Conservation (phyloP, 2,888 invertebrate genomes). For the Hoplodrina ambigua region DNA sequence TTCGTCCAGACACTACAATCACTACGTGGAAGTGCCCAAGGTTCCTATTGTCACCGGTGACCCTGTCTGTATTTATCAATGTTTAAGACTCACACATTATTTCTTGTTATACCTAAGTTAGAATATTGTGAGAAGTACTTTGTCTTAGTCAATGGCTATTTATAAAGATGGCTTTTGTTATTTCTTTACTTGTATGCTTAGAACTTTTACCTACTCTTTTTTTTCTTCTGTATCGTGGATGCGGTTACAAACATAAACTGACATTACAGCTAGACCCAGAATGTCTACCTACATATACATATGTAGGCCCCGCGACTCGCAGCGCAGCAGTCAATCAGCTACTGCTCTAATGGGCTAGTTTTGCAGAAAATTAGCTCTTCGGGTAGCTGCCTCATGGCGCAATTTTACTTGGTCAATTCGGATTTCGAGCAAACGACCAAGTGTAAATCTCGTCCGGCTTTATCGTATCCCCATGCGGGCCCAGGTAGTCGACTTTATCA, state of each 20-base stretch:
- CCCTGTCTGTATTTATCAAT: conserved; percentile 16
- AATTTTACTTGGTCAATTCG: no score
- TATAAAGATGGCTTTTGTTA: neutral
- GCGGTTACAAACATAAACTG: no score
- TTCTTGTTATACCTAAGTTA: conserved; percentile 8
- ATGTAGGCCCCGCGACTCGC: no score
- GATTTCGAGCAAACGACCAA: no score
- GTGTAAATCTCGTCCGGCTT: no score
- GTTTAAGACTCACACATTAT: conserved; percentile 17
- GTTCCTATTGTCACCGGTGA: conserved; percentile 41
- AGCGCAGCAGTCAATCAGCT: no score
- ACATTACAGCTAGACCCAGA: no score
- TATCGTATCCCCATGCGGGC: no score
- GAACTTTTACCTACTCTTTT: neutral
- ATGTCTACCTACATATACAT: no score
- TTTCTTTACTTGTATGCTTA: neutral
- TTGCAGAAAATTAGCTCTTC: neutral
- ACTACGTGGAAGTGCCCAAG: conserved; percentile 48
- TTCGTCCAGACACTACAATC: conserved; percentile 33
- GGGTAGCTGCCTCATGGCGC: no score
- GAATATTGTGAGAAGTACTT: neutral
- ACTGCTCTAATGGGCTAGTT: neutral
- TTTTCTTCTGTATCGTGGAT: no score
- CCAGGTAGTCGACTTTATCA: no score
- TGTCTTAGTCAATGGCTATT: neutral